These are phyloP conservation scores for Palythoa caribaeorum DNA, from an alignment of 92 coral and sea anemone species.

Conservation along the genomic window DNA sequence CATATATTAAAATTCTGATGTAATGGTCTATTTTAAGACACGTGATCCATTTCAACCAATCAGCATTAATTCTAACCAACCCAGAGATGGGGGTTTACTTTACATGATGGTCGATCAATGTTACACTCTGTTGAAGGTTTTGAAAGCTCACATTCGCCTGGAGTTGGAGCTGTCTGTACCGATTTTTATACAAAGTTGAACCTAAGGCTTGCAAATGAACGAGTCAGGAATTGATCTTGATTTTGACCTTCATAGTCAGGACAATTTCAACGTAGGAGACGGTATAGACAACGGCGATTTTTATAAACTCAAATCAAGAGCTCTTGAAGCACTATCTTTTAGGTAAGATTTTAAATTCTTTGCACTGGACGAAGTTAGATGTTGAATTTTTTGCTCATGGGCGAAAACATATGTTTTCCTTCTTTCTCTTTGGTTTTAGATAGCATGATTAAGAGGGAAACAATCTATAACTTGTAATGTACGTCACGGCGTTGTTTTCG, in stretches of 20 bases:
- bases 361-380: neutral
- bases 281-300: constrained; percentile 65
- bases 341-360: constrained; percentile 63
- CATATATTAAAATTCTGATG: constrained; percentile 56
- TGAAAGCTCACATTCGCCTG: neutral
- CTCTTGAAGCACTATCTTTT: constrained; percentile 62
- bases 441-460: neutral
- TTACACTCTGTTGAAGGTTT: constrained; percentile 6
- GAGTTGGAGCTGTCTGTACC: constrained; percentile 23
- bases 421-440: neutral
- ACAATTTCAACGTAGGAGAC: constrained; percentile 72
- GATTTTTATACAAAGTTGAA: constrained; percentile 32
- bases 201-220: constrained; percentile 92
- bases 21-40: constrained; percentile 78
- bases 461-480: neutral
- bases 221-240: constrained; percentile 99
- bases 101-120: constrained; percentile 35
- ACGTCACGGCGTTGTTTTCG: neutral
- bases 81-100: constrained; percentile 57
- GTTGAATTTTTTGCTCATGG: neutral
- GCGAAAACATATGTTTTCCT: neutral
- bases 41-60: constrained; percentile 78
- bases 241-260: constrained; percentile 89
- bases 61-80: constrained; percentile 9
- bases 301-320: constrained; percentile 86